Evolutionary conservation across 1,140 invertebrate genomes (phyloP).

Genomic region (Eriocheir sinensis): DNA sequence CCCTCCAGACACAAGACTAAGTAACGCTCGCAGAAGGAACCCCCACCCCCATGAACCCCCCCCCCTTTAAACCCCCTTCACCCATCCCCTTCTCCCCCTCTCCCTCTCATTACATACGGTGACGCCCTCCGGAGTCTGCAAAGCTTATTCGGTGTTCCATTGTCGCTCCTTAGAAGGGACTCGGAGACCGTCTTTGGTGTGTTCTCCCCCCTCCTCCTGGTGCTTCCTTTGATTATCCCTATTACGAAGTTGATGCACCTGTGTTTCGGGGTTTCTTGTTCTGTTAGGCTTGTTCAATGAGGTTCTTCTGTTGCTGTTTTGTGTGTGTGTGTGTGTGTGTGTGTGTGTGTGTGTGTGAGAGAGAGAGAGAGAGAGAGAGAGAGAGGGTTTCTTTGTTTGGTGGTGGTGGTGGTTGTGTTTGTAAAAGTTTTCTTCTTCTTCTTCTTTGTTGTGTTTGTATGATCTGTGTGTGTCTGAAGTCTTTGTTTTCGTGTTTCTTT

Average conservation of each 20-base stretch:
- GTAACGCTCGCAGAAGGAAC: conserved; percentile 26
- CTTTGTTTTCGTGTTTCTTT: no score
- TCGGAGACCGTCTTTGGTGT: background rate
- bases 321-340: background rate
- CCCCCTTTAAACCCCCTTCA: background rate
- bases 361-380: no score
- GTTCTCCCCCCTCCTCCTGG: background rate
- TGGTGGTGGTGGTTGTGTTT: background rate
- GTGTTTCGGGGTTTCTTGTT: background rate
- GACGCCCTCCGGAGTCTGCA: no score
- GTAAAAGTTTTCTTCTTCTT: no score
- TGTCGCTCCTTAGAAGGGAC: no score
- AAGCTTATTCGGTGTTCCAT: no score
- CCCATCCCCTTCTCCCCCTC: background rate
- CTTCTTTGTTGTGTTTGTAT: no score
- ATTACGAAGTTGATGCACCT: background rate
- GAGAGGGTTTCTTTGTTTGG: background rate
- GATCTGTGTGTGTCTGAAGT: no score
- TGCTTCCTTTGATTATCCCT: background rate
- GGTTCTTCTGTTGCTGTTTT: background rate
- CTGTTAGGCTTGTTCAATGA: no score
- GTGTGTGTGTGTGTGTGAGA: background rate
- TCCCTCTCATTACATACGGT: conserved; percentile 39
- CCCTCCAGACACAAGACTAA: conserved; percentile 64
- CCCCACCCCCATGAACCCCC: background rate